These are phyloP conservation scores for Cossypha niveicapilla DNA, from an alignment of 2,797 vertebrate species.

Conservation along the genomic window DNA sequence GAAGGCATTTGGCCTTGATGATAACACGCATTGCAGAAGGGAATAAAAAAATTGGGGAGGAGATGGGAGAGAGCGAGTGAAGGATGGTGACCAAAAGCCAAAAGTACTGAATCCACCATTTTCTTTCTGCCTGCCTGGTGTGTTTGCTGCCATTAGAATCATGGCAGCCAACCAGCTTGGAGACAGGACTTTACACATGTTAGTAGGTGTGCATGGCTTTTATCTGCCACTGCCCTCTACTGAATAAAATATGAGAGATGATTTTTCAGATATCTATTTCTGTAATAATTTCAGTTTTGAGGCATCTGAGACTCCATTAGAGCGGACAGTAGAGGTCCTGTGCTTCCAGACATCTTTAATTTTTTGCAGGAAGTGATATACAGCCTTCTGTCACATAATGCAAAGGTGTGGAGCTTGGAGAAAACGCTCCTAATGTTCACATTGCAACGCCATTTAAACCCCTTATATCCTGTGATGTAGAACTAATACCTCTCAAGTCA, in stretches of 20 bases:
- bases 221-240: constrained; percentile 49
- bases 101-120: neutral
- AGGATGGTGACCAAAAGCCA: neutral
- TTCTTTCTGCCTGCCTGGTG: neutral
- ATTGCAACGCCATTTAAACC: neutral
- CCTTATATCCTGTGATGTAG: neutral
- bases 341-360: neutral
- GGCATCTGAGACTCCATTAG: neutral
- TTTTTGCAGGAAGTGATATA: neutral
- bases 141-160: neutral
- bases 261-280: neutral
- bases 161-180: neutral
- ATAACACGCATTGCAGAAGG: neutral
- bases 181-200: neutral
- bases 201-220: neutral
- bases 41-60: neutral
- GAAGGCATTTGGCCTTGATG: neutral
- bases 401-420: neutral
- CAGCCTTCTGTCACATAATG: neutral
- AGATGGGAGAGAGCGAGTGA: neutral
- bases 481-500: constrained; percentile 18
- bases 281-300: neutral
- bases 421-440: neutral
- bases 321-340: neutral
- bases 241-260: constrained; percentile 4